phyloP scores from a whole-genome alignment of 2,888 invertebrate species.

The Isoperla grammatica region DNA sequence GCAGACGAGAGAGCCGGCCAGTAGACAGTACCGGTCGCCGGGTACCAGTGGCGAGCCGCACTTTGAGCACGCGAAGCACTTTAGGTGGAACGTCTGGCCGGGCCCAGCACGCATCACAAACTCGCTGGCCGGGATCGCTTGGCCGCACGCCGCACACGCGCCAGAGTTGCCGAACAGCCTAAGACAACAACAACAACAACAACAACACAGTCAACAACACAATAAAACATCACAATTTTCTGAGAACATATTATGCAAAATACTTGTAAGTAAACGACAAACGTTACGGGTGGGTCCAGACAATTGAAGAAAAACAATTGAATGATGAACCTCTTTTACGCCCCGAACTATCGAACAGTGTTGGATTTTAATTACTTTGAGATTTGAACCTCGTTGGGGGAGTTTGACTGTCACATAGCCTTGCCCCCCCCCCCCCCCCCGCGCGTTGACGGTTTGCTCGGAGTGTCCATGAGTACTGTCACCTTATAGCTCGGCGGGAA shows the following conservation, averaged over 20 bases:
- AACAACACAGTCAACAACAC: constrained; percentile 20
- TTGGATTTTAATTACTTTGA: too few relatives aligned
- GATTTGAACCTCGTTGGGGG: too few relatives aligned
- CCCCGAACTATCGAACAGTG: too few relatives aligned
- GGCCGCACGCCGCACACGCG: constrained; percentile 86
- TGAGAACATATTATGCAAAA: not conserved
- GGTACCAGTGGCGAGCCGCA: constrained; percentile 83
- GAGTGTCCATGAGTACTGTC: too few relatives aligned
- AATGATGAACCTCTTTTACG: too few relatives aligned
- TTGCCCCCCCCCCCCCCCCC: too few relatives aligned
- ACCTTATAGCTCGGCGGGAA: too few relatives aligned
- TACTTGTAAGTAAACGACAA: not conserved
- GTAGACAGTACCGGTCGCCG: constrained; percentile 90
- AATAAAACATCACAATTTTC: not conserved
- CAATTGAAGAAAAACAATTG: too few relatives aligned
- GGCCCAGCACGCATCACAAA: constrained; percentile 83
- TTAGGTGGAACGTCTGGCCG: constrained; percentile 83
- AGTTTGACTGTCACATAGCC: too few relatives aligned
- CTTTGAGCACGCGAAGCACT: constrained; percentile 93
- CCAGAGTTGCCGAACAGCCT: constrained; percentile 90
- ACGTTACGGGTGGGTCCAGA: too few relatives aligned
- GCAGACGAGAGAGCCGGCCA: constrained; percentile 86
- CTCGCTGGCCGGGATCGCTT: constrained; percentile 88
- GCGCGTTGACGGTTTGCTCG: too few relatives aligned
- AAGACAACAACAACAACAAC: constrained; percentile 40